Evolutionary conservation across 2,888 invertebrate species (phyloP), one percentile per base, ranked within the genome.

Genomic region (Perdita meconis): DNA sequence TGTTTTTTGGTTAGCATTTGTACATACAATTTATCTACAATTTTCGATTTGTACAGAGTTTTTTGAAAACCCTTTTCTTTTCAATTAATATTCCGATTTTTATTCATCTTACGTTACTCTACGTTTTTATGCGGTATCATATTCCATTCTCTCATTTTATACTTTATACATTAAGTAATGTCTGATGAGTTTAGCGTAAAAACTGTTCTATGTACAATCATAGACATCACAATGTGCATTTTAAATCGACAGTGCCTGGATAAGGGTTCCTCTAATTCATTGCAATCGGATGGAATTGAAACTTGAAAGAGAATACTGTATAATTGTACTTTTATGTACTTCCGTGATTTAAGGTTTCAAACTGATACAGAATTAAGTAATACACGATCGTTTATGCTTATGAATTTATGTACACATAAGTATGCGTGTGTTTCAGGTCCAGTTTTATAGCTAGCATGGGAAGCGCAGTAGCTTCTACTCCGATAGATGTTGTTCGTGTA

Each of bases 401-500:
- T 51, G 3, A 2, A 19, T 42, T 19, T 24, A 51, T 19, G 19
- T 12, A 16, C 22, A 51, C 3, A 44, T 61, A 60, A 51, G 22
- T 3, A 10, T 42, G 30, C 68, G 38, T 61, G 40, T 63, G 60
- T 93, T 94, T 66, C 92, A 97, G 97, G 86, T 97, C 98, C 79
- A 98, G 98, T 93, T 95, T 97, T 92, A 94, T 97, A 87, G 98
- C 98, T 82, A 98, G 98, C 91, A 94, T 98, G 88, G 97, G 97
- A 82, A 98, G 98, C 90, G 98, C 98, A 38, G 94, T 98, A 77
- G 98, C 98, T 74, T 98, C 98, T 72, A 98, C 97, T 69, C 98
- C 98, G 36, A 96, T 98, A 70, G 98, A 98, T 93, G 98, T 98
- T 77, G 95, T 98, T 76, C 94, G 98, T 93, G 98, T 98, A 92